Conservation (phyloP, 2,797 vertebrate species). For the Sylvilagus floridanus region DNA sequence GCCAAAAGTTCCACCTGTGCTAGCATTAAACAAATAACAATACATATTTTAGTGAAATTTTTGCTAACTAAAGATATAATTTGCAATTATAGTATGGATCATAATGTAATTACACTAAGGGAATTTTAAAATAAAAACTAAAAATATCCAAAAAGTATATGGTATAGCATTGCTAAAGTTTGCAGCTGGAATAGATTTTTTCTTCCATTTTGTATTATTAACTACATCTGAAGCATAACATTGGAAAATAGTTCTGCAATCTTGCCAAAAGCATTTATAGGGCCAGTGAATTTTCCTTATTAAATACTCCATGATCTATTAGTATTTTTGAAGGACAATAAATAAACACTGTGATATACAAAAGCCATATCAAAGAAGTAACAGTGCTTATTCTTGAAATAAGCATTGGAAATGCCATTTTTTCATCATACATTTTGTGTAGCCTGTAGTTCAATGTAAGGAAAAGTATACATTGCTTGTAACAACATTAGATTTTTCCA, state of each 20-base stretch:
- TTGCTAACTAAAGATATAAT: conserved; percentile 45
- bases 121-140: conserved; percentile 45
- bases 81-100: conserved; percentile 25
- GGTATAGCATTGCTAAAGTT: neutral
- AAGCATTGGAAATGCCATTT: conserved; percentile 52
- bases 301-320: conserved; percentile 39
- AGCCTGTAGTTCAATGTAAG: neutral
- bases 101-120: conserved; percentile 26
- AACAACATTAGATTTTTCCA: neutral
- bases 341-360: conserved; percentile 39
- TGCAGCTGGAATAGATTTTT: conserved; percentile 42
- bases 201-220: conserved; percentile 50
- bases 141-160: conserved; percentile 29
- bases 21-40: neutral
- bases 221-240: conserved; percentile 61
- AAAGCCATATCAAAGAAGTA: conserved; percentile 15
- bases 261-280: conserved; percentile 33
- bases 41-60: neutral
- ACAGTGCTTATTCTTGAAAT: conserved; percentile 30
- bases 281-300: neutral
- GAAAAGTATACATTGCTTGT: neutral
- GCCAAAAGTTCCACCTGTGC: neutral
- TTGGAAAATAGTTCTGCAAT: neutral
- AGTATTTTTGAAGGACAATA: conserved; percentile 25
- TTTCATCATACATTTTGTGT: neutral